Evolutionary conservation across 2,888 invertebrate genomes (phyloP), one percentile per base, ranked within the genome.

Genomic region (Orgyia antiqua): DNA sequence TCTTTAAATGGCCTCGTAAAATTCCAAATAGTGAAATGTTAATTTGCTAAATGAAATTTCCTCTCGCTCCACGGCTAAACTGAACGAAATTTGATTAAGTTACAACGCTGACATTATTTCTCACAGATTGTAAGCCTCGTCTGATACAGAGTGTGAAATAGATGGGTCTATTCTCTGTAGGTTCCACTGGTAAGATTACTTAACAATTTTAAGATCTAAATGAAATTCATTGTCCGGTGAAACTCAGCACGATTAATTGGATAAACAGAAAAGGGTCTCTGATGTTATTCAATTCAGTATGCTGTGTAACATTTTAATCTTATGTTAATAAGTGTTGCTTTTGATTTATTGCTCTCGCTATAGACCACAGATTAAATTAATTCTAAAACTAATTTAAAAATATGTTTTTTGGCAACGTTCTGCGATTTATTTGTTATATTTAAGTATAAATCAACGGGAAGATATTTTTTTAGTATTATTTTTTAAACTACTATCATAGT

Each of bases 31-130:
- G 72, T 73, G 68, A 75, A 75, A 77, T 68, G 74, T 75, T 80
- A 77, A 77, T 78, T 75, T 57, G 57, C 61, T 49, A 70, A 80
- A 80, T 78, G 68, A 79, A 82, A 77, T 71, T 70, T 59, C 51
- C 49, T 29, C 58, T 45, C 53, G 52, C 52, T 51, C 54, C 57
- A 49, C 48, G 50, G 51, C 58, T 58, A 51, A 71, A 65, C 64
- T 69, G 70, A 72, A 70, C 65, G 63, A 73, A 73, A 82, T 82
- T 80, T 82, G 83, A 83, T 83, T 80, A 82, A 74, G 69, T 69
- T 71, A 69, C 68, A 72, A 62, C 62, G 56, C 72, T 71, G 71
- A 74, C 71, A 70, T 77, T 71, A 77, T 68, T 74, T 68, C 66
- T 51, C 39, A 43, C 50, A 49, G 55, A 63, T 62, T 53, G 46